phyloP scores from a whole-genome alignment of 2,113 vertebrate genomes.

The Cheilinus undulatus region DNA sequence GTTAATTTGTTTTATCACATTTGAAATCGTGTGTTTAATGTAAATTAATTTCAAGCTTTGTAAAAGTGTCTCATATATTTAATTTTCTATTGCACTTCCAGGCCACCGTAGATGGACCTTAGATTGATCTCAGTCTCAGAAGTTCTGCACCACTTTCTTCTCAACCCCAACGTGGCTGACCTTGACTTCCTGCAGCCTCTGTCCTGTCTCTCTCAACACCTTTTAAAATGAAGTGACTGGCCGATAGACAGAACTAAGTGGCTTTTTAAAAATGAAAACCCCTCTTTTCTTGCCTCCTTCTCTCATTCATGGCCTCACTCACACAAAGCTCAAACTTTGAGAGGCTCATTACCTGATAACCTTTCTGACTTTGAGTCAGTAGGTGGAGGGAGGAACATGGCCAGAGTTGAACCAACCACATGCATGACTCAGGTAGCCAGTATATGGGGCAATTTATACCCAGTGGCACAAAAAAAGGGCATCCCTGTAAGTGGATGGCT shows the following conservation, averaged over 20 bases:
- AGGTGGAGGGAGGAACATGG: conserved; percentile 38
- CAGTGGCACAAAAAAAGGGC: conserved; percentile 30
- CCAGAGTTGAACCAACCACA: conserved; percentile 56
- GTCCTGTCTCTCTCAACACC: conserved; percentile 68
- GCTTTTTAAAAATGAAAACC: conserved; percentile 57
- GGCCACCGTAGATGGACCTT: no score
- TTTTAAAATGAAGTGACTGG: conserved; percentile 67
- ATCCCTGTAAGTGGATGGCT: conserved; percentile 25
- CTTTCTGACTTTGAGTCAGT: conserved; percentile 64
- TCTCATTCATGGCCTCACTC: conserved; percentile 38
- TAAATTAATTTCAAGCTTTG: no score
- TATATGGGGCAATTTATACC: conserved; percentile 30
- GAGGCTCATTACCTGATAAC: conserved; percentile 72
- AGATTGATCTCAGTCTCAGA: conserved; percentile 25
- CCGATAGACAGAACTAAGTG: conserved; percentile 67
- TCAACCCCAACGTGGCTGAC: conserved; percentile 34
- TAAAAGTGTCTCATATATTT: no score
- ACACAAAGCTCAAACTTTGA: conserved; percentile 60
- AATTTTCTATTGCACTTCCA: no score
- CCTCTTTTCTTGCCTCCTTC: conserved; percentile 18
- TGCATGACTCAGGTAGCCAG: conserved; percentile 52
- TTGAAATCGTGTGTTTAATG: no score
- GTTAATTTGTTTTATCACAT: no score
- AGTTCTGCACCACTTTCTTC: conserved; percentile 24
- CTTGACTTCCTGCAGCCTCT: conserved; percentile 52